These are phyloP conservation scores for Trematocara stigmaticum DNA, from an alignment of 2,113 vertebrate genomes.

Conservation along the genomic window DNA sequence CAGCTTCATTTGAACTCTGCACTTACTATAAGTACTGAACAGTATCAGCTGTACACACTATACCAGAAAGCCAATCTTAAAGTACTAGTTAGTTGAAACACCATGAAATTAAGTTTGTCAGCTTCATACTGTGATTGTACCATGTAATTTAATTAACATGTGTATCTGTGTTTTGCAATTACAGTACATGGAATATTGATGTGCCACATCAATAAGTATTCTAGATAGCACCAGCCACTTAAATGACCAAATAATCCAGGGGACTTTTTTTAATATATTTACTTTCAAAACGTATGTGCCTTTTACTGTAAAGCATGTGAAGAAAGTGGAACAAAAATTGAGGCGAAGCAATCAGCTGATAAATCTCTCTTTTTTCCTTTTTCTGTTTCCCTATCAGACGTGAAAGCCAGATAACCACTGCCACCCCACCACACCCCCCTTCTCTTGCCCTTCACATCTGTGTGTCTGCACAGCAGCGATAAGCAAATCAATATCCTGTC, in stretches of 20 bases:
- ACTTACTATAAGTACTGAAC: neutral
- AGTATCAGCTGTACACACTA: neutral
- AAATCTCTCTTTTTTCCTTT: constrained; percentile 64
- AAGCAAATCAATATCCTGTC: constrained; percentile 84
- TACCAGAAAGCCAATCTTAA: neutral
- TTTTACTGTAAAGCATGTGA: constrained; percentile 62
- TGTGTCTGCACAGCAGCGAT: constrained; percentile 78
- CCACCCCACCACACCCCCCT: constrained; percentile 35
- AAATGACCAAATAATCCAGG: constrained; percentile 35
- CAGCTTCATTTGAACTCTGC: neutral
- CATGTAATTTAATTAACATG: constrained; percentile 48
- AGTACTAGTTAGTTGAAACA: neutral
- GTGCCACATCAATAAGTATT: constrained; percentile 55
- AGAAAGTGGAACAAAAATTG: constrained; percentile 73
- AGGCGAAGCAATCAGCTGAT: constrained; percentile 73
- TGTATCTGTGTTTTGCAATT: constrained; percentile 50
- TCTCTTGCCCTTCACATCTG: constrained; percentile 74
- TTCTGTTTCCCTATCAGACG: constrained; percentile 70
- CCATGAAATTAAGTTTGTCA: constrained; percentile 27
- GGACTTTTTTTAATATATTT: constrained; percentile 53
- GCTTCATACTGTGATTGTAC: neutral
- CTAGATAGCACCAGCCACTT: constrained; percentile 36
- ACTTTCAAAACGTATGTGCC: constrained; percentile 56
- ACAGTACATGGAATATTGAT: constrained; percentile 47
- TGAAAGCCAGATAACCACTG: constrained; percentile 73